Base-by-base conservation (phyloP, 2,888 invertebrate species). In the Eustalomyia histrio region DNA sequence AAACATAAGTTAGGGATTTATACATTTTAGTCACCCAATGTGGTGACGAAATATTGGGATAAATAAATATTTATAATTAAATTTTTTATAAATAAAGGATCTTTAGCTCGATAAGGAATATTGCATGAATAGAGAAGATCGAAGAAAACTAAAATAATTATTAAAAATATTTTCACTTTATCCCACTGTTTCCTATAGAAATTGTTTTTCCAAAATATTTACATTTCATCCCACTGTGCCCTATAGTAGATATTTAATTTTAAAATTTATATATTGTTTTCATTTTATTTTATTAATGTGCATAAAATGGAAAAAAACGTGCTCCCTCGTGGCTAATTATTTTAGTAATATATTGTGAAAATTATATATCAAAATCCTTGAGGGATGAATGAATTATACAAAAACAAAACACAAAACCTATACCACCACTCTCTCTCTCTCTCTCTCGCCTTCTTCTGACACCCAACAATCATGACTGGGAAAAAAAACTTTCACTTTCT, bases 301-400 rank as follows among this genome's bases (percentile, higher is more conserved):
- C 55, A 73, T 63, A 67, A 71, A 65, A 55, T 50, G 61, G 61
- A 53, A 76, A 53, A 76, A 78, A 81, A 75, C 74, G 81, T 81
- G 78, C 63, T 75, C 74, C 78, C 78, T 81, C 58, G 71, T 81
- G 81, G 81, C 81, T 78, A 81, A 81, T 81, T 81, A 81, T 78
- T 78, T 78, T 67, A 81, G 74, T 71, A 81, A 81, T 67, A 52
- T 67, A 78, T 81, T 75, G 81, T 75, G 71, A 67, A 81, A 74
- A 81, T 74, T 81, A 65, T 75, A 33, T 72, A 75, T 81, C 55
- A 75, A 63, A 29, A 52, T 57, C 65, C 78, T 81, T 21, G 39
- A 81, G 81, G 67, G 74, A 75, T 78, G 67, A 72, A 58, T 58
- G 61, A 61, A 71, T 71, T 57, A 60, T 50, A 65, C 35, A 14